These are phyloP conservation scores for Drosophila baimaii DNA, from an alignment of 1,140 invertebrate genomes.

Conservation along the genomic window DNA sequence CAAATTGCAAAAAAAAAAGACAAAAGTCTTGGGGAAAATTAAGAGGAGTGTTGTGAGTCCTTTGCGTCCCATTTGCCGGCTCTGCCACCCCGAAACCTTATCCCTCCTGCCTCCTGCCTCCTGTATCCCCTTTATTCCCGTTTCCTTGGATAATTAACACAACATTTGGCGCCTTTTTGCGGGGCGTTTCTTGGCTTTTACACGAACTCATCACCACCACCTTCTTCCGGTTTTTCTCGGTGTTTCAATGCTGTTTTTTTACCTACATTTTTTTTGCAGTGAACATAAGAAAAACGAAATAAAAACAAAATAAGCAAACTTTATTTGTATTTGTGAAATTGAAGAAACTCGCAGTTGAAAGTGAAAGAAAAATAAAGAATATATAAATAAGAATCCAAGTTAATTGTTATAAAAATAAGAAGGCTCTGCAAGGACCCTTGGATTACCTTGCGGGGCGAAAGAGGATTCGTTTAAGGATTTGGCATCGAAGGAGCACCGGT, in stretches of 20 bases:
- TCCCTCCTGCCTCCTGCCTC: background rate
- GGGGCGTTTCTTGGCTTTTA: constrained; percentile 6
- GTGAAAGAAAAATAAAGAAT: background rate
- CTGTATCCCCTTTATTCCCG: background rate
- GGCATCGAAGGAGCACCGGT: constrained; percentile 15
- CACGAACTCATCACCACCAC: too few species aligned
- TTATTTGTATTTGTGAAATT: background rate
- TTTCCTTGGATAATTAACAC: background rate
- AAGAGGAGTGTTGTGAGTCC: constrained; percentile 34
- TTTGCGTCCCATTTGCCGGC: background rate
- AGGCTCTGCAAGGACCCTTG: constrained; percentile 77
- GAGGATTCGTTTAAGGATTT: background rate
- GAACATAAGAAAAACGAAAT: background rate
- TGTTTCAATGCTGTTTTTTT: background rate
- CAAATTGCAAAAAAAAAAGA: constrained; percentile 1
- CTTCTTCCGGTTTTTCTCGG: constrained; percentile 1
- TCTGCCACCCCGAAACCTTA: background rate
- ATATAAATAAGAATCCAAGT: background rate
- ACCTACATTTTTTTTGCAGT: constrained; percentile 26
- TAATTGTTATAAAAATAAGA: background rate
- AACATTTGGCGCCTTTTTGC: constrained; percentile 28
- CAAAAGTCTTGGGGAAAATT: background rate
- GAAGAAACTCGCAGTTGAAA: constrained; percentile 4
- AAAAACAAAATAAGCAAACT: constrained; percentile 10
- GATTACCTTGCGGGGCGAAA: constrained; percentile 71